These are phyloP conservation scores for Dromiciops gliroides DNA, from an alignment of 2,113 vertebrate species.

Conservation along the genomic window DNA sequence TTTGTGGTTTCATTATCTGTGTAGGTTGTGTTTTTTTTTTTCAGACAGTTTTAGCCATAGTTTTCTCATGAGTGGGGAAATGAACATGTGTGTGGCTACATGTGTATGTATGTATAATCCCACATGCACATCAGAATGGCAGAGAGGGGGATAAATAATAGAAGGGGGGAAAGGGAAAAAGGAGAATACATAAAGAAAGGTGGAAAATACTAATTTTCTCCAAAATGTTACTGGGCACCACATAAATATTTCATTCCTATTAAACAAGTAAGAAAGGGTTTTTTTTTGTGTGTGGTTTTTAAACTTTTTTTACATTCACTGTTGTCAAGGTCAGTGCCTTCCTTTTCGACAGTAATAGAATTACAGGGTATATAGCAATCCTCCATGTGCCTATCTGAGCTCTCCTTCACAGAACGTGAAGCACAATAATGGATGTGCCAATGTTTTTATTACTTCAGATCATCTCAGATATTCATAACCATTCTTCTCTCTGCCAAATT, in stretches of 20 bases:
- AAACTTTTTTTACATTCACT: neutral
- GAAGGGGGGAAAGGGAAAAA: neutral
- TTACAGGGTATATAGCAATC: neutral
- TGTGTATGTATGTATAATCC: neutral
- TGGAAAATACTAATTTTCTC: neutral
- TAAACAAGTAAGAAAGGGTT: slow-evolving; percentile 30
- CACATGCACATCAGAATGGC: neutral
- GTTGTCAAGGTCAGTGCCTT: slow-evolving; percentile 55
- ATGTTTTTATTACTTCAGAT: slow-evolving; percentile 52
- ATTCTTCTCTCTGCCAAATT: slow-evolving; percentile 44
- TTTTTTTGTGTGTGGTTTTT: too few species aligned
- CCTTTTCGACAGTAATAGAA: slow-evolving; percentile 13
- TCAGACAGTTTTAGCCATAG: neutral
- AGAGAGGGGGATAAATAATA: neutral
- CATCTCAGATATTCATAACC: slow-evolving; percentile 56
- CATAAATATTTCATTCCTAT: slow-evolving; percentile 27
- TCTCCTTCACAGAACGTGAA: slow-evolving; percentile 57
- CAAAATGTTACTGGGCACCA: neutral
- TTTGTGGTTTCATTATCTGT: neutral
- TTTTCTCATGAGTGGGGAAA: neutral
- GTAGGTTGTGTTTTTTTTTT: neutral
- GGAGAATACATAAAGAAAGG: neutral
- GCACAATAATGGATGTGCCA: slow-evolving; percentile 29
- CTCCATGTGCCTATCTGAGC: neutral
- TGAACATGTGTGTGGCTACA: accelerated